Percentiles rank a stretch among this genome's conserved stretches.
phyloP scores from a whole-genome alignment of 2,113 vertebrate species.

The Platysteira castanea region DNA sequence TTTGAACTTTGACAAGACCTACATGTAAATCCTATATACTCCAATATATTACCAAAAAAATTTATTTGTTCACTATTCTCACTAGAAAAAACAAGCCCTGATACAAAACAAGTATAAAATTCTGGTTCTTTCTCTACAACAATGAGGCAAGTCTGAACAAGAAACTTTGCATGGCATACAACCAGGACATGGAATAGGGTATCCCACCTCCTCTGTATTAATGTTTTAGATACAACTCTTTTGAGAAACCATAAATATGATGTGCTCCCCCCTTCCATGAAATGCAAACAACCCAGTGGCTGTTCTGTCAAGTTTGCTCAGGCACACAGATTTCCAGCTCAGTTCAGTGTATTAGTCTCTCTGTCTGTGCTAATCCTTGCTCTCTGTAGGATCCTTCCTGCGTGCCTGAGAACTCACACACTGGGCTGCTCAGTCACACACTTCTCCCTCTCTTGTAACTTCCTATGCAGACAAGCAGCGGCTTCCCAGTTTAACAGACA shows the following conservation, averaged over 20 bases:
- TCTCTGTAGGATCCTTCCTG: background rate
- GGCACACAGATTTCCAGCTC: background rate
- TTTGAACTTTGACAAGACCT: background rate
- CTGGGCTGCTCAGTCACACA: background rate
- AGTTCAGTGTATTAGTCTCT: background rate
- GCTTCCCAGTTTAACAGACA: background rate
- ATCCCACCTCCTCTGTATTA: background rate
- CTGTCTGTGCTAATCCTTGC: background rate
- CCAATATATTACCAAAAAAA: background rate
- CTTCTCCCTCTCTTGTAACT: background rate
- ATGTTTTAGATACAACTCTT: background rate
- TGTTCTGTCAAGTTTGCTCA: background rate
- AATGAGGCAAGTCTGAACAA: background rate
- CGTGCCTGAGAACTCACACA: background rate
- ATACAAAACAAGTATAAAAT: background rate
- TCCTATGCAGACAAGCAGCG: background rate
- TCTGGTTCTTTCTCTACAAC: background rate
- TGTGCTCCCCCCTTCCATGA: background rate
- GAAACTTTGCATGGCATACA: background rate
- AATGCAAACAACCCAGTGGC: background rate
- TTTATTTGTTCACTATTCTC: background rate
- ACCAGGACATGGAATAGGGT: background rate
- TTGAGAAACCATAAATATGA: background rate
- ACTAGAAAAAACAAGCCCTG: background rate
- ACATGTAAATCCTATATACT: background rate